These are phyloP conservation scores for Pyrocoelia pectoralis DNA, from an alignment of 2,888 invertebrate species.

Conservation along the genomic window DNA sequence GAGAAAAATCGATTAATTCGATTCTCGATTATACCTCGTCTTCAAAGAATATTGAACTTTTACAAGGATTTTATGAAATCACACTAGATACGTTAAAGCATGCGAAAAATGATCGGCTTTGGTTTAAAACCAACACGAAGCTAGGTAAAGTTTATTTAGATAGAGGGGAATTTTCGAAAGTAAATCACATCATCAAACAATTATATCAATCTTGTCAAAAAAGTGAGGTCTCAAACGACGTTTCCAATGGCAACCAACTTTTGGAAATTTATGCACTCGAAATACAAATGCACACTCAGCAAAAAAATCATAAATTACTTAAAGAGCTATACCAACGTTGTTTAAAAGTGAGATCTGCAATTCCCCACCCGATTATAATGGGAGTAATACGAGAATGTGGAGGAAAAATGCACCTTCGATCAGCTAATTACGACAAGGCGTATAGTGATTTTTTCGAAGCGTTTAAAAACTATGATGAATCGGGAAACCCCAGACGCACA, in stretches of 20 bases:
- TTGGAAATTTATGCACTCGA: constrained; percentile 98
- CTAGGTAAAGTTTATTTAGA: constrained; percentile 97
- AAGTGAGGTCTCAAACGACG: constrained; percentile 93
- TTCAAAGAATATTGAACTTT: constrained; percentile 81
- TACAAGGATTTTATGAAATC: constrained; percentile 98
- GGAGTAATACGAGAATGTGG: constrained; percentile 98
- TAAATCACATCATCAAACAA: constrained; percentile 94
- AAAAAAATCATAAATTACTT: constrained; percentile 97
- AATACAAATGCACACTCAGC: constrained; percentile 99
- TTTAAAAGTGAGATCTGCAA: constrained; percentile 96
- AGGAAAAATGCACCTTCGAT: constrained; percentile 98
- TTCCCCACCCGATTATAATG: constrained; percentile 99
- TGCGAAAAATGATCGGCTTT: constrained; percentile 97
- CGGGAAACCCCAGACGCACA: constrained; percentile 93
- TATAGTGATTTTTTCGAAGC: constrained; percentile 99
- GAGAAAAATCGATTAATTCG: constrained; percentile 99
- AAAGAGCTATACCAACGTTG: constrained; percentile 97
- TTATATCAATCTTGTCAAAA: constrained; percentile 96
- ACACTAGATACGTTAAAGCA: constrained; percentile 92
- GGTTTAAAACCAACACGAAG: constrained; percentile 99
- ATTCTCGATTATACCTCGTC: constrained; percentile 99
- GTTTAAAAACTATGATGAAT: constrained; percentile 99
- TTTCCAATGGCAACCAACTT: constrained; percentile 96
- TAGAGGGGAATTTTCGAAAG: constrained; percentile 87
- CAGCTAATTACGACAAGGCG: constrained; percentile 97